Evolutionary conservation across 2,113 vertebrate species (phyloP), one percentile per base, ranked within the genome.

Genomic region (Hylia prasina): DNA sequence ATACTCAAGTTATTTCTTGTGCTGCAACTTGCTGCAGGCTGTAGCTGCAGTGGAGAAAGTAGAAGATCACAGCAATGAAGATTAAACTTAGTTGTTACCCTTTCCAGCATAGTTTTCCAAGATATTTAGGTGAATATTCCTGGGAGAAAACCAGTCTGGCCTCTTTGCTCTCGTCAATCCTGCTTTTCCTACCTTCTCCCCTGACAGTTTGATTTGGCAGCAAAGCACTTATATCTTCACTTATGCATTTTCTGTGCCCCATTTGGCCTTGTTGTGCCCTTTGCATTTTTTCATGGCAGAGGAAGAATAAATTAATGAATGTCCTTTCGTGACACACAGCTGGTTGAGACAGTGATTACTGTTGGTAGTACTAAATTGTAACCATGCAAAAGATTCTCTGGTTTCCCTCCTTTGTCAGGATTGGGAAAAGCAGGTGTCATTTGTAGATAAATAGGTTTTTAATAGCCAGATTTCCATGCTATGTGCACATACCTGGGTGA

Each of bases 281-380:
- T 76, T 82, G 7, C 23, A 15, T 40, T 58, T 79, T 70, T 48
- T 75, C 44, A 39, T 64, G 76, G 48, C 48, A 82, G 75, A 73
- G 63, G 68, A 86, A 31, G n/a, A 86, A 65, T 25, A 57, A 76
- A 47, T 65, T 39, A 76, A 79, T 42, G 22, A 44, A 27, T 40
- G 14, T 44, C 51, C 5, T 69, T 51, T 5, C 0, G 1, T 92
- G 66, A 8, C 22, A 30, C 0, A 6, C 40, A 50, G 21, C 7
- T 69, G 27, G 15, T 88, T 82, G 35, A 80, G 63, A 60, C 75
- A 45, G 31, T 50, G 18, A 4, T 73, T 75, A 31, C 12, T 53
- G 15, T 53, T 40, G 25, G 68, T 23, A 44, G 12, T 30, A 28
- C 27, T 56, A 15, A 39, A 61, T 65, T 68, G 54, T 40, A 77